Conservation (phyloP, 2,113 vertebrate genomes). For the Acrocephalus arundinaceus region DNA sequence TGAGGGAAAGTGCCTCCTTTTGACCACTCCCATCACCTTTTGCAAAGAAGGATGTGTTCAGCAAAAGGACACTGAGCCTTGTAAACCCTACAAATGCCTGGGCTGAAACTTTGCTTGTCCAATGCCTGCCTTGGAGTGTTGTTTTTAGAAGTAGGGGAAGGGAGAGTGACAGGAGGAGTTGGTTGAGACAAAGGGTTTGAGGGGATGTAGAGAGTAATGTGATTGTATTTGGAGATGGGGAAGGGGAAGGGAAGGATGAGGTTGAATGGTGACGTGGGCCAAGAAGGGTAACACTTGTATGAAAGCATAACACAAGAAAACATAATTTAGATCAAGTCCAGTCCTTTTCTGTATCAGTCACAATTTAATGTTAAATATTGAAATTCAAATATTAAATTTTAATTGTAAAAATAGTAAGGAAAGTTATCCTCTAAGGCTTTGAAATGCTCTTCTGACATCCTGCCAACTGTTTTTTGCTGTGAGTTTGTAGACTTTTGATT, state of each 20-base stretch:
- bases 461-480: not conserved
- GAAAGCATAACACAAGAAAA: not conserved
- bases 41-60: not conserved
- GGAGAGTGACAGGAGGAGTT: not conserved
- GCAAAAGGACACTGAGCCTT: not conserved
- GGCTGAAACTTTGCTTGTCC: not conserved
- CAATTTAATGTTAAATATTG: not conserved
- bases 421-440: not conserved
- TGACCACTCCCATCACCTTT: not conserved
- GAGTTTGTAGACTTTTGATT: not conserved
- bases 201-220: not conserved
- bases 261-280: not conserved
- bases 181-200: not conserved
- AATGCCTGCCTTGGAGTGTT: not conserved
- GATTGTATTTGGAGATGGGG: not conserved
- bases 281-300: not conserved
- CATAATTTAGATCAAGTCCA: not conserved
- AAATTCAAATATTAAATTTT: not conserved
- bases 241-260: not conserved
- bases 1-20: not conserved
- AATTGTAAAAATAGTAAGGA: not conserved
- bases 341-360: not conserved
- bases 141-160: not conserved
- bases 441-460: not conserved
- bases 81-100: not conserved